A percentile compares a stretch with the other conserved stretches of the same genome.
These are phyloP conservation scores for Synergus umbraculus DNA, from an alignment of 2,888 invertebrate genomes.

Conservation along the genomic window DNA sequence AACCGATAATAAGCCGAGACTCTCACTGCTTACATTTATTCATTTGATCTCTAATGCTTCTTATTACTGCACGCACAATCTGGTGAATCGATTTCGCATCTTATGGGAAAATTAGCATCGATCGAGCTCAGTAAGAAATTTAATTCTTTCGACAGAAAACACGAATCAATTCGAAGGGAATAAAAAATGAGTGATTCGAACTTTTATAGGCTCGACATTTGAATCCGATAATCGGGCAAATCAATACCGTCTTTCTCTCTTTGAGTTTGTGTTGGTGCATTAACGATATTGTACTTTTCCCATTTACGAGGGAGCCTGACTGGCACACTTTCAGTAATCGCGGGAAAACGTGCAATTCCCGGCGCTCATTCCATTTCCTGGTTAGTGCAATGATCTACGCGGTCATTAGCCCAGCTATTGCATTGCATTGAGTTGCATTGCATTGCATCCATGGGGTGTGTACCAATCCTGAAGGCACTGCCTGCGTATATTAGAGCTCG, in stretches of 20 bases:
- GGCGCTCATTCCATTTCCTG: constrained; percentile 72
- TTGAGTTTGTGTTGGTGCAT: constrained; percentile 5
- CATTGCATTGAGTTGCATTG: constrained; percentile 47
- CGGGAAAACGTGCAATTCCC: constrained; percentile 73
- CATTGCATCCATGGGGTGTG: constrained; percentile 30
- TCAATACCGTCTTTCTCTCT: not conserved
- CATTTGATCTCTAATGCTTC: not conserved
- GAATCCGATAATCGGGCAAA: not conserved
- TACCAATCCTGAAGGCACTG: constrained; percentile 1
- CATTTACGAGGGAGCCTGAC: constrained; percentile 54
- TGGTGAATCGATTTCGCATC: not conserved
- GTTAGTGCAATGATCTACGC: constrained; percentile 71
- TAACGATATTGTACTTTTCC: constrained; percentile 58
- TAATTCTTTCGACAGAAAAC: not conserved
- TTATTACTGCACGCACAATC: not conserved
- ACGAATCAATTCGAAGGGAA: not conserved
- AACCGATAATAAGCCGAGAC: constrained; percentile 48
- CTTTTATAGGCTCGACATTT: not conserved
- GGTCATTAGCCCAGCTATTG: constrained; percentile 66
- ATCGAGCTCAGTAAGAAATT: not conserved
- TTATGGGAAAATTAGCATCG: constrained; percentile 8
- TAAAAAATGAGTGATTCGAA: not conserved
- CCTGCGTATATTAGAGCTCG: not conserved
- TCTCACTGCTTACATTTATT: constrained; percentile 1
- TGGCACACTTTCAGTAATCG: constrained; percentile 68